Base-by-base conservation (phyloP, 2,113 vertebrate genomes). In the Noturus placidus region DNA sequence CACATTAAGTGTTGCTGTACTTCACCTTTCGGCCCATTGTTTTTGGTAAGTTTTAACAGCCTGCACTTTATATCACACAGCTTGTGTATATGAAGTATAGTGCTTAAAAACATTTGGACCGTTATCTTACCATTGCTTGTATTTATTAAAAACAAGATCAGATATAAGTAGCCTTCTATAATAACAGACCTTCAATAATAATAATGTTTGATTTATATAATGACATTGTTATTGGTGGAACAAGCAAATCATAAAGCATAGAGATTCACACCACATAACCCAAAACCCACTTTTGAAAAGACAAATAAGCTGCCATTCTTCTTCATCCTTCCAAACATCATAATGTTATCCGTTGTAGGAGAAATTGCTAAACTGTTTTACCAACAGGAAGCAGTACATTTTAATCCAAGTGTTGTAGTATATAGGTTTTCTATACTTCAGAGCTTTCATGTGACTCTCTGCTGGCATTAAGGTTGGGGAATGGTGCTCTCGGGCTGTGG, bases 401-500 rank as follows among this genome's bases (percentile, higher is more conserved):
- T 57, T 10, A 38, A 7, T 84, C 30, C 35, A 19, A 15, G 67
- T 56, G 61, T 67, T 83, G 15, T 25, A 35, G 17, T 25, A 54
- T 25, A 20, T 11, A 56, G 65, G 30, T 59, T 27, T 50, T 76
- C 27, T 46, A 33, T 42, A 61, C 19, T 70, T 90, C 80, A 91
- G 35, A 92, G 82, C 35, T 89, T 89, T 2, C 88, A 87, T 27
- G 11, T 72, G 15, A 33, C 80, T n/a, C 46, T 72, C 11, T 89
- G 86, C 35, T 76, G 57, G 72, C 42, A 42, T n/a, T 61, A 15
- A 20, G 78, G 50, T 27, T 79, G 86, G 38, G 52, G 50, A 72
- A 30, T 27, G 72, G 89, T 79, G 61, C 15, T 52, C 30, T 10
- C 27, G 6, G 90, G 91, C 2, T 61, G 69, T 0, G 90, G 90